Evolutionary conservation across 2,797 vertebrate species (phyloP).

Genomic region (Sebastes kiyomatsui): DNA sequence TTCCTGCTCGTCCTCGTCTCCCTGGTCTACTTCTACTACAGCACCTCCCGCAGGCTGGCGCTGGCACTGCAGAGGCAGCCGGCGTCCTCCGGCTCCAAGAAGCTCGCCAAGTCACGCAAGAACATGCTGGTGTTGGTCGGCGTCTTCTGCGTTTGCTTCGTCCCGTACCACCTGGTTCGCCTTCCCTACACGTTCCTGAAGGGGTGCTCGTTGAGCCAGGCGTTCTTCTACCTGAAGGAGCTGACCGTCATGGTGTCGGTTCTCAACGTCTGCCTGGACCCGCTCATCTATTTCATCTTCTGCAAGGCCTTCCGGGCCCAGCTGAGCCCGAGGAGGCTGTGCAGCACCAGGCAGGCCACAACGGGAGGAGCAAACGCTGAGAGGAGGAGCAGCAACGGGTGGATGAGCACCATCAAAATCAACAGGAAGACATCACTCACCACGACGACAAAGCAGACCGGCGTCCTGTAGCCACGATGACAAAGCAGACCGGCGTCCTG

Average conservation of each 20-base stretch:
- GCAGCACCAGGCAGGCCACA: accelerated
- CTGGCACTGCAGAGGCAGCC: conserved; percentile 31
- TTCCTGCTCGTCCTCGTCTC: conserved; percentile 69
- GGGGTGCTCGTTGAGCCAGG: neutral
- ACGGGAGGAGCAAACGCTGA: accelerated
- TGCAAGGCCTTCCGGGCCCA: conserved; percentile 72
- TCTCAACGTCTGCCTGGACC: conserved; percentile 80
- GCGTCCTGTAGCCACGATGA: too few species aligned
- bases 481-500: too few species aligned
- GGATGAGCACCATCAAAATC: neutral
- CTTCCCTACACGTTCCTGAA: conserved; percentile 66
- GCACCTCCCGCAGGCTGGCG: conserved; percentile 54
- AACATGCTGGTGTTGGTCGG: conserved; percentile 77
- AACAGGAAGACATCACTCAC: conserved; percentile 2
- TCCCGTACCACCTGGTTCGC: conserved; percentile 79
- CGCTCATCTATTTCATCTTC: conserved; percentile 81
- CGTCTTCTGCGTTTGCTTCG: conserved; percentile 79
- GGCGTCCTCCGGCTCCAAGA: conserved; percentile 22
- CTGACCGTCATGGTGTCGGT: conserved; percentile 62
- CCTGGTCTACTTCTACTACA: conserved; percentile 72
- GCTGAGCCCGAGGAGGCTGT: conserved; percentile 4
- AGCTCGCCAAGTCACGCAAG: conserved; percentile 63
- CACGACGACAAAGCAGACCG: too few species aligned
- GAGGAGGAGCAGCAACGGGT: neutral
- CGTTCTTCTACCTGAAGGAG: conserved; percentile 73